Percentiles rank a stretch among this genome's conserved stretches.
Evolutionary conservation across 1,140 invertebrate genomes (phyloP).

Genomic region (Caenorhabditis remanei): DNA sequence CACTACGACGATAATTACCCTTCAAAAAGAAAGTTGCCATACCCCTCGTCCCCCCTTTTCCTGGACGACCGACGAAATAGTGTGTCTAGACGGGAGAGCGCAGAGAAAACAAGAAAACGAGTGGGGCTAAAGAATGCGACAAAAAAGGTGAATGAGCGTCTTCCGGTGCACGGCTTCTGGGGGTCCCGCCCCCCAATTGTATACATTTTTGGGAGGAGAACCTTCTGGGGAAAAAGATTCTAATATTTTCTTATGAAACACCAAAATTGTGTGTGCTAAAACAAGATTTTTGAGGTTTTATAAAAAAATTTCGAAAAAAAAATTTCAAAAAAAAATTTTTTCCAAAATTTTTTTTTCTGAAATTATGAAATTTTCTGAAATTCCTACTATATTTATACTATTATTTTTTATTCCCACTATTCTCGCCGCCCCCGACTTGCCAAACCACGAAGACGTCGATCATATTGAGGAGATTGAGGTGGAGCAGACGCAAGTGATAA

Average conservation of each 20-base stretch:
- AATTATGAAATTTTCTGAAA: slow-evolving; percentile 3
- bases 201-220: not conserved
- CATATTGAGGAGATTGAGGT: slow-evolving; percentile 73
- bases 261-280: too few relatives aligned
- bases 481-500: slow-evolving; percentile 68
- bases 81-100: not conserved
- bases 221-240: not conserved
- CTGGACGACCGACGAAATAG: not conserved
- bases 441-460: slow-evolving; percentile 52
- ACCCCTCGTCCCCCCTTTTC: not conserved
- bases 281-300: not conserved
- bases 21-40: not conserved
- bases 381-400: not conserved
- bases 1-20: too few relatives aligned
- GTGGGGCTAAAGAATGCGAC: slow-evolving; percentile 18
- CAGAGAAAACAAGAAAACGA: not conserved
- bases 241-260: not conserved
- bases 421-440: not conserved
- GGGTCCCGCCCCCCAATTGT: not conserved
- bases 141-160: slow-evolving; percentile 58
- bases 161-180: slow-evolving; percentile 31
- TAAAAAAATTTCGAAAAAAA: not conserved
- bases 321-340: not conserved
- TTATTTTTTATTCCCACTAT: not conserved
- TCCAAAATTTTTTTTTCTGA: not conserved